Conservation (phyloP, 2,888 invertebrate species). For the Crossocerus cetratus region DNA sequence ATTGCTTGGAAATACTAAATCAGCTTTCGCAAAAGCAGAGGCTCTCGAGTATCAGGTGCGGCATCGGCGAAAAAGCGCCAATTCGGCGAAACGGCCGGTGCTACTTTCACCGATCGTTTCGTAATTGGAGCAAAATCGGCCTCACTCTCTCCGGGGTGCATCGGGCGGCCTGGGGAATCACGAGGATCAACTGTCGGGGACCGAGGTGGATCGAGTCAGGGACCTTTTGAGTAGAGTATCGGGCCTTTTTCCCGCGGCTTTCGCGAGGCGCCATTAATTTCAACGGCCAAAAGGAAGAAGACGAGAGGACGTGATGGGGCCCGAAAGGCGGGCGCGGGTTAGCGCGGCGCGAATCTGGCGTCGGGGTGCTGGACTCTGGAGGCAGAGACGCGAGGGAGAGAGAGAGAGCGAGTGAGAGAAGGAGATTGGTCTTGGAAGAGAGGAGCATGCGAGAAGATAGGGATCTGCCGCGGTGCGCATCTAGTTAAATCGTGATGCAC, state of each 20-base stretch:
- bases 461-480: conserved; percentile 46
- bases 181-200: conserved; percentile 45
- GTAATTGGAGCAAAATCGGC: conserved; percentile 50
- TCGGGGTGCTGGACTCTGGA: conserved; percentile 7
- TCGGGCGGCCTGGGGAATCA: conserved; percentile 14
- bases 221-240: too few relatives aligned
- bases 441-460: conserved; percentile 35
- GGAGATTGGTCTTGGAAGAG: conserved; percentile 11
- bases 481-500: conserved; percentile 54
- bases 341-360: conserved; percentile 15
- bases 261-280: conserved; percentile 44
- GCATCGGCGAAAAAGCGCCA: conserved; percentile 25
- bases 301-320: conserved; percentile 8
- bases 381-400: conserved; percentile 1
- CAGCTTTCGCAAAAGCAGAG: too few relatives aligned
- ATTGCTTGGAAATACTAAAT: too few relatives aligned
- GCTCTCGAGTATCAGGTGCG: too few relatives aligned
- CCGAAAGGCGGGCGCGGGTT: conserved; percentile 18
- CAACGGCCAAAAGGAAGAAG: conserved; percentile 10
- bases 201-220: conserved; percentile 14
- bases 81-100: not conserved
- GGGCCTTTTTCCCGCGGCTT: not conserved
- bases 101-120: conserved; percentile 47
- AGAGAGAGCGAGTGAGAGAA: conserved; percentile 5
- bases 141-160: conserved; percentile 22